Evolutionary conservation across 2,113 vertebrate species (phyloP), one percentile per base, ranked within the genome.

Genomic region (Seriola dumerili): DNA sequence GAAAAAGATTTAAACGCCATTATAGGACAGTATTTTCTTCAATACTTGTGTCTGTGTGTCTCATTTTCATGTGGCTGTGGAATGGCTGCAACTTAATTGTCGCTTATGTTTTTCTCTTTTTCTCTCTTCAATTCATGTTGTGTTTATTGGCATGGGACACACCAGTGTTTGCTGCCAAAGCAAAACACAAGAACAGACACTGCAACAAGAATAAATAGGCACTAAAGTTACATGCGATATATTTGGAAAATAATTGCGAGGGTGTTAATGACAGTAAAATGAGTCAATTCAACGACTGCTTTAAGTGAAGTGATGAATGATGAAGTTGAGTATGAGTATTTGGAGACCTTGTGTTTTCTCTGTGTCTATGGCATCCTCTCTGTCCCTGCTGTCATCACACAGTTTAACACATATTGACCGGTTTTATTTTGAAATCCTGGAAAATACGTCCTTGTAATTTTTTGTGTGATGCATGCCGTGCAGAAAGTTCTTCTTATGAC

Each of bases 381-480:
- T 29, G n/a, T 29, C 38, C 16, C 17, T 23, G 23, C 13, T 25
- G 4, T 46, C 23, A 63, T 44, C 12, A 19, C 8, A 48, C 16
- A 38, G 2, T 17, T 65, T 48, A 16, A 58, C 3, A 52, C 2
- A 52, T 64, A 34, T 23, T 44, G 40, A 19, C 2, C 12, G 59
- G 16, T 25, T 81, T 81, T 54, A 36, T 46, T 55, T 12, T 34
- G 42, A 68, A 62, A 69, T 42, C 32, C 32, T 40, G 21, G 12
- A 42, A 67, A 40, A 70, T 46, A 14, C 21, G 3, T 13, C 3
- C 50, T 4, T 32, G 34, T 10, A 19, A 13, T 34, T 42, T 48
- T n/a, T n/a, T 36, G 5, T 1, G 42, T 67, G 54, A 55, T 36
- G 17, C 57, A 7, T 13, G 6, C 10, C 40, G 11, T 8, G 29